Base-by-base conservation (phyloP, 1,140 invertebrate species). In the Brachionus manjavacas region DNA sequence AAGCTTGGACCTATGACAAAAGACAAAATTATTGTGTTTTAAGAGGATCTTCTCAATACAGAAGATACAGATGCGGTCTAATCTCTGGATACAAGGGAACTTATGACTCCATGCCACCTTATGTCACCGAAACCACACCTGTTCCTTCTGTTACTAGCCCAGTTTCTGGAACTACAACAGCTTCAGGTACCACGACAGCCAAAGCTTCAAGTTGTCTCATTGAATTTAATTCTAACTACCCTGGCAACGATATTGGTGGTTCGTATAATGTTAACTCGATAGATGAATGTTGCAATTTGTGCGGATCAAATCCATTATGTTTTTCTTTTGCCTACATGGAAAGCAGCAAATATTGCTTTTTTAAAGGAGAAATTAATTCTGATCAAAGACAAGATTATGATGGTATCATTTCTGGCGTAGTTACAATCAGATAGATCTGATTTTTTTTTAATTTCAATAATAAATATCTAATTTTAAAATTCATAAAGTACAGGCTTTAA, bases 221-320 rank as follows among this genome's bases (percentile, higher is more conserved):
- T 35, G 79, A 81, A 39, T 41, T 64, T 41, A 55, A 35, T 43
- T 6, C 31, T 6, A 81, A 81, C 39, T 81, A 81, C 43, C 79
- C 79, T 0, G 79, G 79, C 1, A 81, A 43, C 25, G 79, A 81
- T 39, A 81, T 81, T 25, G 79, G 79, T 46, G 79, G 79, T 6
- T 16, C 14, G 1, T 60, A 68, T 46, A 41, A 64, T 23, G 31
- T 81, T 1, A 66, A 81, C 11, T 39, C 79, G 7, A 64, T 46
- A 6, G 79, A 60, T n/a, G 79, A 81, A 60, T 81, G 79, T 20
- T 81, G 79, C 11, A 64, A 60, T 39, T 81, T 81, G 12, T 81
- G 79, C 20, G 79, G 52, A 28, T 39, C 52, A 20, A 81, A 81
- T 60, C 79, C 79, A 16, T 43, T 12, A 12, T 81, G 79, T 23